Base-by-base conservation (phyloP, 2,797 vertebrate genomes). In the Emydoidea blandingii region DNA sequence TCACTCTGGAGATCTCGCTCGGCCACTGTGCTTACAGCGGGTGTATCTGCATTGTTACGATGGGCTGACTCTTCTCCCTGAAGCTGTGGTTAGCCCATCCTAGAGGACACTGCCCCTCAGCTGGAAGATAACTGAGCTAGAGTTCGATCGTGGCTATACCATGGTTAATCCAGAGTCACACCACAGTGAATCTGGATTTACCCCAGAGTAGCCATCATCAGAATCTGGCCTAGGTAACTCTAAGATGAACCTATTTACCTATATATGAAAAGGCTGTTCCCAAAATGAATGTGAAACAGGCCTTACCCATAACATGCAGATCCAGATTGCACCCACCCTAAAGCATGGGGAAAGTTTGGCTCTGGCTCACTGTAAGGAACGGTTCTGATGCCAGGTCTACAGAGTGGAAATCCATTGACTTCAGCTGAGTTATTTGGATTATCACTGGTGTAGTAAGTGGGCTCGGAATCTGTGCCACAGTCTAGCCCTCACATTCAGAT, bases 1-100 rank as follows among this genome's bases (percentile, higher is more conserved):
- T 82, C 88, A 96, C 81, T 85, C 80, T 93, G 84, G 78, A 93
- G 82, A 53, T 80, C 68, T 68, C 41, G 37, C 19, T 37, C 19
- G 6, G n/a, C 34, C 65, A 23, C n/a, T 72, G 72, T 93, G 81
- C 27, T 74, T 0, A 1, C 65, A 93, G 89, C 91, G 92, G 86
- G 89, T 91, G 87, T 88, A 57, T 78, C 53, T 93, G 86, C 50
- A 54, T 47, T 41, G 37, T 41, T 53, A 23, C 4, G 6, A 65
- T 0, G 4, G n/a, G 47, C 56, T 78, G 23, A 78, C 84, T 44
- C 0, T 1, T 1, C 72, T 80, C 29, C 4, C 44, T 49, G 44
- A 78, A 8, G 27, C 44, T 49, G 74, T 47, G 47, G 25, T 78
- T 78, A 49, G 47, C 25, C 8, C 23, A 29, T 19, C 19, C 37